Evolutionary conservation across 2,113 vertebrate species (phyloP).

Genomic region (Cichladusa arquata): DNA sequence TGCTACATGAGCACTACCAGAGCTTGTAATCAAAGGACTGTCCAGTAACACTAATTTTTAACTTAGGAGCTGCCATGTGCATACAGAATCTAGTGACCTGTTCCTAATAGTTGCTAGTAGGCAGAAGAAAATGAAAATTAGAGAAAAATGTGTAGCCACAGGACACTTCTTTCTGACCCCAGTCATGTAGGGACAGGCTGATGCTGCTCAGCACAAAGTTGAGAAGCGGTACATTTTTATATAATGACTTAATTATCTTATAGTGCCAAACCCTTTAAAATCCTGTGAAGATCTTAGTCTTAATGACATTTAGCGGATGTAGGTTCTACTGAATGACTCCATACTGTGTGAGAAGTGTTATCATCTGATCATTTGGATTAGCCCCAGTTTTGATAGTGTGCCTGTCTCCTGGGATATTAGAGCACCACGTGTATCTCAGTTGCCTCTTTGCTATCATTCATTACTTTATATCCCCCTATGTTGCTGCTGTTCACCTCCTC

Average conservation of each 20-base stretch:
- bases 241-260: background rate
- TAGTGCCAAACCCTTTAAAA: background rate
- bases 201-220: background rate
- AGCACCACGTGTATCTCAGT: background rate
- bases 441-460: background rate
- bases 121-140: background rate
- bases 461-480: background rate
- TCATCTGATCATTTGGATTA: background rate
- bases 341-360: background rate
- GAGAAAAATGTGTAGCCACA: background rate
- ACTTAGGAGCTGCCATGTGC: background rate
- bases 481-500: background rate
- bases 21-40: background rate
- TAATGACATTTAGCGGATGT: background rate
- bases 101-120: background rate
- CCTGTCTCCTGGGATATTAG: background rate
- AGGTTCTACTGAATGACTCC: background rate
- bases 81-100: background rate
- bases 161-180: background rate
- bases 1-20: background rate
- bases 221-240: background rate
- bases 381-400: background rate
- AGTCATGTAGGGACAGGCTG: background rate
- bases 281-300: background rate
- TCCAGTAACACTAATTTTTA: background rate